phyloP scores from a whole-genome alignment of 1,140 invertebrate genomes.

The Coelopa frigida region DNA sequence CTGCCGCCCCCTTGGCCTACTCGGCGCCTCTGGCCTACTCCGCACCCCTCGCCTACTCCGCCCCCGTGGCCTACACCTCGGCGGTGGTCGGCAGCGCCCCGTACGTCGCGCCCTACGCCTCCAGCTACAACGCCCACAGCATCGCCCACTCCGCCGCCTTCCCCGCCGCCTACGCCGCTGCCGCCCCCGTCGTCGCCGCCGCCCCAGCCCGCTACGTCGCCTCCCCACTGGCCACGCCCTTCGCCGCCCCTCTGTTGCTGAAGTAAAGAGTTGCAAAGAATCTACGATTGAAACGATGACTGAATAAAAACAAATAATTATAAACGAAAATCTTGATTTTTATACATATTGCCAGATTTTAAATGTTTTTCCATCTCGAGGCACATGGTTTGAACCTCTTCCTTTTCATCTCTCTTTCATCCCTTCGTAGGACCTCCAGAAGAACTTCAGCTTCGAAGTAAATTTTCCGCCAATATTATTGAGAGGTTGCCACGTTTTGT shows the following conservation, averaged over 20 bases:
- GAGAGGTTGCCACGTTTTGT: too few species aligned
- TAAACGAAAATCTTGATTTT: too few species aligned
- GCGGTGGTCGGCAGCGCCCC: not conserved
- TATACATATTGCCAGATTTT: too few species aligned
- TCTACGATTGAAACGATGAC: too few species aligned
- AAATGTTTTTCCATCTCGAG: too few species aligned
- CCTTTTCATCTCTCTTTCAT: not conserved
- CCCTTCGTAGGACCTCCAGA: not conserved
- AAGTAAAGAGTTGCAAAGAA: too few species aligned
- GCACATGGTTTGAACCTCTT: not conserved
- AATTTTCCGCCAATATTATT: too few species aligned
- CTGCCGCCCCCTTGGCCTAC: slow-evolving; percentile 1
- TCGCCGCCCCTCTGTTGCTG: slow-evolving; percentile 20
- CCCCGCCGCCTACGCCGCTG: not conserved
- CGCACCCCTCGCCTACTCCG: not conserved
- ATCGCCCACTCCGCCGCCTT: not conserved
- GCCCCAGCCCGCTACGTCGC: slow-evolving; percentile 11
- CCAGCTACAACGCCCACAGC: not conserved
- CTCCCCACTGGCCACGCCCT: slow-evolving; percentile 34
- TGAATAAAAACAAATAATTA: too few species aligned
- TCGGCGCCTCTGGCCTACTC: not conserved
- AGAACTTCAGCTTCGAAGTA: not conserved
- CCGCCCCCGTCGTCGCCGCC: not conserved
- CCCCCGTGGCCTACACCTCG: too few species aligned
- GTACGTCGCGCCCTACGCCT: not conserved